phyloP scores from a whole-genome alignment of 2,113 vertebrate genomes.

The Thunnus thynnus region DNA sequence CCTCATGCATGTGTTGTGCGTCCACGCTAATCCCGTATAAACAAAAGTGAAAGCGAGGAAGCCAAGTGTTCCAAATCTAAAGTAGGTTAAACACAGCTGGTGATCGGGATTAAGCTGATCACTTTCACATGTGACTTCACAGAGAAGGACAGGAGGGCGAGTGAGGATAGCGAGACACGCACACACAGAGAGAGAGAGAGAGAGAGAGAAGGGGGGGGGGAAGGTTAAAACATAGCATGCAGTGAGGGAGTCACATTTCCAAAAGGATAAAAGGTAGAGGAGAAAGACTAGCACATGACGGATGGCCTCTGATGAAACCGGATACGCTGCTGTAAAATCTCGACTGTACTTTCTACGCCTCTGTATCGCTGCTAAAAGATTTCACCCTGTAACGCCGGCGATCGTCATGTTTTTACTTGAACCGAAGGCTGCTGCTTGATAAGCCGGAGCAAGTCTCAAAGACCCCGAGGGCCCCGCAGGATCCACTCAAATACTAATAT shows the following conservation, averaged over 20 bases:
- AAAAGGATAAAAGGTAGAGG: constrained; percentile 68
- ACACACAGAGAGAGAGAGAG: neutral
- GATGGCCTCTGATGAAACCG: constrained; percentile 73
- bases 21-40: constrained; percentile 55
- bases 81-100: constrained; percentile 80
- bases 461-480: constrained; percentile 58
- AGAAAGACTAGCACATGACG: constrained; percentile 69
- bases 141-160: constrained; percentile 50
- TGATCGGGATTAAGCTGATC: constrained; percentile 77
- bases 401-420: constrained; percentile 76
- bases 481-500: constrained; percentile 39
- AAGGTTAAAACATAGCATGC: constrained; percentile 61
- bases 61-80: constrained; percentile 60
- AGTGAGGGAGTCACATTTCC: constrained; percentile 70
- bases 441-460: constrained; percentile 61
- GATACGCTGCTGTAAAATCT: constrained; percentile 66
- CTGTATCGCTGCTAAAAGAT: constrained; percentile 5
- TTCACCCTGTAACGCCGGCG: neutral
- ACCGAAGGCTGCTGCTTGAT: constrained; percentile 57
- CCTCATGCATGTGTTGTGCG: constrained; percentile 35
- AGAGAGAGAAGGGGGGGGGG: constrained; percentile 3
- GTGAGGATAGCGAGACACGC: constrained; percentile 32
- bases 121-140: constrained; percentile 77
- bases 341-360: constrained; percentile 36
- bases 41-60: constrained; percentile 56